Conservation (phyloP, 2,888 invertebrate species). For the Harmothoe impar region DNA sequence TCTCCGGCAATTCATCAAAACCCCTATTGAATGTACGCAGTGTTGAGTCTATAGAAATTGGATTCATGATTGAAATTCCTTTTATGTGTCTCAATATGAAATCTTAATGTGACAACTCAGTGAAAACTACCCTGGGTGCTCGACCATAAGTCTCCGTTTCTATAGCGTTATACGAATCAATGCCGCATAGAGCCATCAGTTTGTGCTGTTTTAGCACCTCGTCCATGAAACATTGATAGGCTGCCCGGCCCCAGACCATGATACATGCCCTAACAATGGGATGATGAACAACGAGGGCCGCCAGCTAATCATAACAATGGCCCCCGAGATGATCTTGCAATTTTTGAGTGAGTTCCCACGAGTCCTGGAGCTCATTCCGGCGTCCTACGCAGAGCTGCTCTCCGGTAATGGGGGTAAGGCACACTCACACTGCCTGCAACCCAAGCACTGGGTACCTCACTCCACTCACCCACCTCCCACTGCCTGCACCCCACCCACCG, state of each 20-base stretch:
- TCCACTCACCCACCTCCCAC: no score
- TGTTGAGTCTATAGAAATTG: not conserved
- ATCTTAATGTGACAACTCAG: not conserved
- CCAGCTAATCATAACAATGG: conserved; percentile 52
- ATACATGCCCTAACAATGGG: conserved; percentile 33
- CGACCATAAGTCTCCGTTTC: not conserved
- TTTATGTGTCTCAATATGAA: not conserved
- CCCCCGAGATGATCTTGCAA: conserved; percentile 53
- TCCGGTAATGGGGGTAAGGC: not conserved
- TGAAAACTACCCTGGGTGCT: not conserved
- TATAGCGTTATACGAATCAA: not conserved
- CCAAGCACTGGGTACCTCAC: no score
- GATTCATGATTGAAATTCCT: not conserved
- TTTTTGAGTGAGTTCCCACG: conserved; percentile 37
- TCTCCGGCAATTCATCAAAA: no score
- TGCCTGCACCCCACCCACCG: no score
- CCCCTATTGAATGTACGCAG: no score
- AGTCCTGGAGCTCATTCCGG: conserved; percentile 12
- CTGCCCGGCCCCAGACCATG: not conserved
- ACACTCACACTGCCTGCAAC: no score
- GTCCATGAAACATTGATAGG: conserved; percentile 21
- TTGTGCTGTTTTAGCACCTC: not conserved
- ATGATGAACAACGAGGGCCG: conserved; percentile 39
- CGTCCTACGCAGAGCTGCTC: not conserved
- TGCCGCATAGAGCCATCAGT: not conserved